These are phyloP conservation scores for Theodoxus fluviatilis DNA, from an alignment of 2,888 invertebrate genomes.

Conservation along the genomic window DNA sequence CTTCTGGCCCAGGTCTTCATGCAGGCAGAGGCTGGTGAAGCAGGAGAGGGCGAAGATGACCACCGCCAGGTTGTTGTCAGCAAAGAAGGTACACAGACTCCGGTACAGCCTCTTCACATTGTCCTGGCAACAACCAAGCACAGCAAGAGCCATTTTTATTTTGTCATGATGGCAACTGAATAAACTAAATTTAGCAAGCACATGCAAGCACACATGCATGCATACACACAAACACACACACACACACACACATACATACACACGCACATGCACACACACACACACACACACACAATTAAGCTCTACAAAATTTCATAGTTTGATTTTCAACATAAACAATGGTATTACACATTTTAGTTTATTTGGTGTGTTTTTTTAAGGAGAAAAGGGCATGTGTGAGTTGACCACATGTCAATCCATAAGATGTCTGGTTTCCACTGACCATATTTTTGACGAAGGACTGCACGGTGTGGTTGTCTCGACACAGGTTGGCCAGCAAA, in stretches of 20 bases:
- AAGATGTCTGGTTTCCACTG: conserved; percentile 25
- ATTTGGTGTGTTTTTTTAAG: neutral
- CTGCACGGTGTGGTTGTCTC: conserved; percentile 56
- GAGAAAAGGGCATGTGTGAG: neutral
- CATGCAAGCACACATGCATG: too few relatives aligned
- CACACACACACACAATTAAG: too few relatives aligned
- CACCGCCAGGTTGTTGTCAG: conserved; percentile 44
- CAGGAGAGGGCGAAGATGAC: conserved; percentile 53
- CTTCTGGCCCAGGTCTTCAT: conserved; percentile 53
- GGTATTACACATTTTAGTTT: too few relatives aligned
- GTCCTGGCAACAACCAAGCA: conserved; percentile 33
- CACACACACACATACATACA: too few relatives aligned
- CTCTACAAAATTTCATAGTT: too few relatives aligned
- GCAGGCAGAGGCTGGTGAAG: conserved; percentile 52
- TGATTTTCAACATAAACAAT: too few relatives aligned
- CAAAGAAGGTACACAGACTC: conserved; percentile 45
- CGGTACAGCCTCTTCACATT: conserved; percentile 44
- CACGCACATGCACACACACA: too few relatives aligned
- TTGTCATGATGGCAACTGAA: too few relatives aligned
- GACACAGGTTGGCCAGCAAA: conserved; percentile 57
- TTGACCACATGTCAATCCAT: neutral
- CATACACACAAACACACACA: too few relatives aligned
- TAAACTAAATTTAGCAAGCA: too few relatives aligned
- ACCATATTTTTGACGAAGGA: conserved; percentile 54
- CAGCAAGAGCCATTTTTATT: too few relatives aligned